phyloP scores from a whole-genome alignment of 1,140 invertebrate genomes.

The Proales similis region DNA sequence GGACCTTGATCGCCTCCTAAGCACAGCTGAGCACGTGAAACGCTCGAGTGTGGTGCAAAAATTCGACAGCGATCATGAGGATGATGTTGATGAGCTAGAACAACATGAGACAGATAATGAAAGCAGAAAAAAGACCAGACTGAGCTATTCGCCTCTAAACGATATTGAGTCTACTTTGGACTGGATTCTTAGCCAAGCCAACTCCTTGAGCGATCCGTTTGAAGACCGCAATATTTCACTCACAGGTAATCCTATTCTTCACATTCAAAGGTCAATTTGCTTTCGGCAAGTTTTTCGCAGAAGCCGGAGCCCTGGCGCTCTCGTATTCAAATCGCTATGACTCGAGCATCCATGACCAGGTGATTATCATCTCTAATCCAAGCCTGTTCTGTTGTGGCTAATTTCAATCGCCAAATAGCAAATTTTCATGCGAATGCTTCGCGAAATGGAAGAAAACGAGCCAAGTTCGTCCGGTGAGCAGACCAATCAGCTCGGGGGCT shows the following conservation, averaged over 20 bases:
- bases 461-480: background rate
- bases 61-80: too few species aligned
- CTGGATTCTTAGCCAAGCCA: conserved; percentile 25
- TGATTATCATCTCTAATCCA: background rate
- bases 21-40: too few species aligned
- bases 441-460: conserved; percentile 8
- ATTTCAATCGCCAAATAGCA: background rate
- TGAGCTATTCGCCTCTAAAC: conserved; percentile 18
- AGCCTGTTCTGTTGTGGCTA: background rate
- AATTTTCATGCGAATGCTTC: conserved; percentile 17
- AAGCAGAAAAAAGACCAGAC: conserved; percentile 28
- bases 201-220: conserved; percentile 18
- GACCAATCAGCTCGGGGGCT: too few species aligned
- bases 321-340: conserved; percentile 24
- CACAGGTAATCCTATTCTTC: conserved; percentile 33
- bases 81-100: too few species aligned
- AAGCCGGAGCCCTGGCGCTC: conserved; percentile 15
- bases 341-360: conserved; percentile 16
- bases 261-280: too few species aligned
- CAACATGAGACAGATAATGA: too few species aligned
- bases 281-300: background rate
- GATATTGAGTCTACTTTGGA: conserved; percentile 10
- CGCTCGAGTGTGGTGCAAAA: too few species aligned
- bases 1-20: too few species aligned
- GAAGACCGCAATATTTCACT: too few species aligned